phyloP scores from a whole-genome alignment of 2,113 vertebrate species.

The Macquaria australasica region DNA sequence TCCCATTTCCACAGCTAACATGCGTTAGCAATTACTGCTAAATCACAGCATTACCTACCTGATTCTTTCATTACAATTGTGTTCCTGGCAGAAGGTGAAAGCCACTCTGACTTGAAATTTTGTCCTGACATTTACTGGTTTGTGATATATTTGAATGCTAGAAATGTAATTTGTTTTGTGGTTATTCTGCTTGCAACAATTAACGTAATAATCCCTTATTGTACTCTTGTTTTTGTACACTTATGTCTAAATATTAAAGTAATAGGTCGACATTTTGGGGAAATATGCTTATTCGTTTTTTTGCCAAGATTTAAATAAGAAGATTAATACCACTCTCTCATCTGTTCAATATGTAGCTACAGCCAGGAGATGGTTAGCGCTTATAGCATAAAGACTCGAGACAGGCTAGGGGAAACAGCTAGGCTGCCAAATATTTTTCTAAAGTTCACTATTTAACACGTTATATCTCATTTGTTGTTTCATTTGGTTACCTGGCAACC shows the following conservation, averaged over 20 bases:
- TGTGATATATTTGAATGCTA: constrained; percentile 2
- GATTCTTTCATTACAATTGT: constrained; percentile 9
- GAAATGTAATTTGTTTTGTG: not conserved
- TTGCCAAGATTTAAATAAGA: not conserved
- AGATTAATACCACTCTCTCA: not conserved
- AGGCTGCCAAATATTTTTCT: too few relatives aligned
- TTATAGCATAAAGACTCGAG: not conserved
- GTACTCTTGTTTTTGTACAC: not conserved
- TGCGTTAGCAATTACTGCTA: constrained; percentile 58
- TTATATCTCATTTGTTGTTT: not conserved
- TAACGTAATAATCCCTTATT: not conserved
- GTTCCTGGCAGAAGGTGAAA: not conserved
- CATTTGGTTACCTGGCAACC: not conserved
- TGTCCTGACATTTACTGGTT: not conserved
- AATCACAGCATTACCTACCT: constrained; percentile 49
- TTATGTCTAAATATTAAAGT: not conserved
- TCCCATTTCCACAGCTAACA: constrained; percentile 49
- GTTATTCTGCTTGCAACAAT: not conserved
- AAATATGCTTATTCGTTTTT: not conserved
- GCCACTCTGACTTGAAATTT: not conserved
- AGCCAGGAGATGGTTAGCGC: not conserved
- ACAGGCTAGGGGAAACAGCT: too few relatives aligned
- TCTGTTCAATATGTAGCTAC: not conserved
- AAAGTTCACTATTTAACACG: too few relatives aligned
- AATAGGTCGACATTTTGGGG: not conserved